These are phyloP conservation scores for Anastatus disparis DNA, from an alignment of 1,140 invertebrate genomes.

Conservation along the genomic window DNA sequence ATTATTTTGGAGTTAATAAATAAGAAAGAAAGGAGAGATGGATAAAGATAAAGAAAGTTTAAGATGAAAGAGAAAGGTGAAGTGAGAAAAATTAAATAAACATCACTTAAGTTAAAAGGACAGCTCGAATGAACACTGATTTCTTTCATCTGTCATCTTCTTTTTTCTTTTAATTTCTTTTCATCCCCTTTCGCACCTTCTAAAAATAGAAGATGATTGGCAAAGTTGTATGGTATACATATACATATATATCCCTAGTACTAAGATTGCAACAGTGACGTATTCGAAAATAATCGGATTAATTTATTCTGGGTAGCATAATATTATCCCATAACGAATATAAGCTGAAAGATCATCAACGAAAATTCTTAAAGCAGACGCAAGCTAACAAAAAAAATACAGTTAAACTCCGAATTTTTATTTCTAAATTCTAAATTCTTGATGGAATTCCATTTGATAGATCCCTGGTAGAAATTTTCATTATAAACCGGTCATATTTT, in stretches of 20 bases:
- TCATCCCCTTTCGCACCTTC: constrained; percentile 8
- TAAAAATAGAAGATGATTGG: constrained; percentile 19
- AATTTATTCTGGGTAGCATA: constrained; percentile 29
- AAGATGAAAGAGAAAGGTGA: too few species aligned
- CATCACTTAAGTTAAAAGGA: constrained; percentile 32
- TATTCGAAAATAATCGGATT: constrained; percentile 26
- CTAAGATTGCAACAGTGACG: background rate
- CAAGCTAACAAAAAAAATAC: constrained; percentile 1
- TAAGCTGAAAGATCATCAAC: background rate
- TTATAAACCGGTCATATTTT: too few species aligned
- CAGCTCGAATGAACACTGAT: constrained; percentile 6
- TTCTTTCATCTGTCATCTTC: constrained; percentile 24
- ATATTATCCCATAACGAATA: constrained; percentile 15
- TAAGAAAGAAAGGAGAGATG: too few species aligned
- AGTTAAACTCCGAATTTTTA: too few species aligned
- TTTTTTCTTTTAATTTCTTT: too few species aligned
- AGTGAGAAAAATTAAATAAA: constrained; percentile 37
- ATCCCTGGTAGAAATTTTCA: too few species aligned
- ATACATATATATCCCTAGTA: too few species aligned
- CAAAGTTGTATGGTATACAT: background rate
- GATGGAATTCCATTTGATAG: constrained; percentile 17
- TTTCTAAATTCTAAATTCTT: background rate
- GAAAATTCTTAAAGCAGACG: background rate
- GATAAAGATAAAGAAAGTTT: constrained; percentile 34
- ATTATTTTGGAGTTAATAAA: constrained; percentile 23